phyloP scores from a whole-genome alignment of 2,888 invertebrate species.

The Drosophila neonasuta region DNA sequence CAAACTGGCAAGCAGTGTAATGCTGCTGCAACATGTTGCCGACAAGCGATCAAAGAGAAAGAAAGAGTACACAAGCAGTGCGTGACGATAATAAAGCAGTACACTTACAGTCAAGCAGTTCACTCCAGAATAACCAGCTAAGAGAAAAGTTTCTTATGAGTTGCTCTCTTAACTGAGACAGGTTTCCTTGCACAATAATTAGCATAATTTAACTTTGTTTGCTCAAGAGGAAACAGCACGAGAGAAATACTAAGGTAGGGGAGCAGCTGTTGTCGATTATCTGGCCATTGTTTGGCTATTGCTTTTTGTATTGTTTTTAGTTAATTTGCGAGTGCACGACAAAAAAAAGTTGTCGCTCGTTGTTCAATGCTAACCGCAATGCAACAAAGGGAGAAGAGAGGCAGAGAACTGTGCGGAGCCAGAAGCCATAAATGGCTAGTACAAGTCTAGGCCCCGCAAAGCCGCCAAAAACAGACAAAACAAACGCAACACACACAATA shows the following conservation, averaged over 20 bases:
- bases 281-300: conserved; percentile 10
- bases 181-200: conserved; percentile 66
- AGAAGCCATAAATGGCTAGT: conserved; percentile 76
- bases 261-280: conserved; percentile 29
- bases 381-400: conserved; percentile 15
- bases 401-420: conserved; percentile 29
- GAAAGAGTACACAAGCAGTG: background rate
- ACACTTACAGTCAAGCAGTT: background rate
- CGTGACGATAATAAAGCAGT: background rate
- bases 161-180: conserved; percentile 15
- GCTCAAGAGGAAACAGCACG: conserved; percentile 11
- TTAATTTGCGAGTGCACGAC: conserved; percentile 64
- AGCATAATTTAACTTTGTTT: conserved; percentile 64
- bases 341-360: conserved; percentile 50
- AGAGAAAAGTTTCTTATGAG: background rate
- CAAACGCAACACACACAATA: conserved; percentile 5
- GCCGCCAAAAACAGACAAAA: conserved; percentile 58
- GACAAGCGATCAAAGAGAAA: conserved; percentile 12
- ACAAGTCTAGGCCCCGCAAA: conserved; percentile 67
- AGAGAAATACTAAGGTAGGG: background rate
- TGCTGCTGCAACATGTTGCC: conserved; percentile 24
- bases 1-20: conserved; percentile 39
- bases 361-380: conserved; percentile 68
- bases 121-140: background rate
- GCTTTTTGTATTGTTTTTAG: conserved; percentile 57